These are phyloP conservation scores for Turnix velox DNA, from an alignment of 2,113 vertebrate genomes.

Conservation along the genomic window DNA sequence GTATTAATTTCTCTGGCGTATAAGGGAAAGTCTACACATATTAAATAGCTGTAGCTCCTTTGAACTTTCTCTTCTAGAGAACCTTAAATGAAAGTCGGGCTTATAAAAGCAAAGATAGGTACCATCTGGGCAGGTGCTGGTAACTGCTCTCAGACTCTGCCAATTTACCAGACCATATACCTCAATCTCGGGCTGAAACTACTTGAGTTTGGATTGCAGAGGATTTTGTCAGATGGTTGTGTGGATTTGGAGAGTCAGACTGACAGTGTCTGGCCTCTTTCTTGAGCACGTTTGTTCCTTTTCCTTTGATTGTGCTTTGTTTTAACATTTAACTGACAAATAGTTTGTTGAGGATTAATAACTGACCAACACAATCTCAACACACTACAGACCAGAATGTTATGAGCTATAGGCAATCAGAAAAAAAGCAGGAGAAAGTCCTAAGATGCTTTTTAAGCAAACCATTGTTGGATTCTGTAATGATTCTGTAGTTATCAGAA, in stretches of 20 bases:
- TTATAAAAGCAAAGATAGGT: conserved; percentile 55
- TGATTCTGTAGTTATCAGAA: neutral
- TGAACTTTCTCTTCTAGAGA: conserved; percentile 58
- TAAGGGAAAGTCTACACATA: conserved; percentile 40
- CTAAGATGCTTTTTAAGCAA: neutral
- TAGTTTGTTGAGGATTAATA: conserved; percentile 16
- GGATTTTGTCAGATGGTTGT: conserved; percentile 8
- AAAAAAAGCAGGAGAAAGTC: neutral
- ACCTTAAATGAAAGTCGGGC: conserved; percentile 49
- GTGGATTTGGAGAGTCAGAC: neutral
- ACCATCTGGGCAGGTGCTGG: conserved; percentile 60
- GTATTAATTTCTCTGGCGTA: conserved; percentile 48
- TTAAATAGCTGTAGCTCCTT: conserved; percentile 50
- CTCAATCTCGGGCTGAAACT: neutral
- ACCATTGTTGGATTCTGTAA: neutral
- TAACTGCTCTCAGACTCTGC: conserved; percentile 54
- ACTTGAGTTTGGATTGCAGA: neutral
- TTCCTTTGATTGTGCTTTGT: neutral
- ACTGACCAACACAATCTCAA: neutral
- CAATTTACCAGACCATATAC: conserved; percentile 38
- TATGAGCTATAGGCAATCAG: neutral
- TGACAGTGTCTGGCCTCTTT: neutral
- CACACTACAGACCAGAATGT: neutral
- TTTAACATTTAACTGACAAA: conserved; percentile 26
- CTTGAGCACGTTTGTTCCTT: neutral